These are phyloP conservation scores for Augochlorella aurata DNA, from an alignment of 2,888 invertebrate species.

Conservation along the genomic window DNA sequence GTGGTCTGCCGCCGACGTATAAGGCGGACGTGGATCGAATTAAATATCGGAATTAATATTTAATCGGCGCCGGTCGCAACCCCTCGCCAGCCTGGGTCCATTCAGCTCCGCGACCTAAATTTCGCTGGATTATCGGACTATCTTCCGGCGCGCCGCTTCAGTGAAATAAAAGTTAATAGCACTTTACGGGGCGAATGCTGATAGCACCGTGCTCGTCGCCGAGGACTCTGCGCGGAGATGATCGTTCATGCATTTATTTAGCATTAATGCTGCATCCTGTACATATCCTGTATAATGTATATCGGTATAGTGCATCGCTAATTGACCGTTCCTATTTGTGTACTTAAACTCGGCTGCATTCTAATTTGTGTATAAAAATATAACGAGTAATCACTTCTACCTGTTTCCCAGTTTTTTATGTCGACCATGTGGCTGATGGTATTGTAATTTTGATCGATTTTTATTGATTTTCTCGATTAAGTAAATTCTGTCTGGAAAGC, in stretches of 20 bases:
- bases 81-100: background rate
- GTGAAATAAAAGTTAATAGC: background rate
- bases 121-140: too few relatives aligned
- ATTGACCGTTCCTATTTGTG: constrained; percentile 4
- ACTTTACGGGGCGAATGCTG: background rate
- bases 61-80: constrained; percentile 19
- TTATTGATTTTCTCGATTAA: too few relatives aligned
- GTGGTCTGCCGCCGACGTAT: constrained; percentile 9
- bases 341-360: background rate
- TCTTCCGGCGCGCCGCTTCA: background rate
- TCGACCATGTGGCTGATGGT: too few relatives aligned
- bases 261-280: constrained; percentile 23
- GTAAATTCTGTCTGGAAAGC: too few relatives aligned
- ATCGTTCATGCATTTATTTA: constrained; percentile 50
- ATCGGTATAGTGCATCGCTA: constrained; percentile 11
- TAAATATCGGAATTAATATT: constrained; percentile 34
- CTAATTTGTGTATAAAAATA: constrained; percentile 9
- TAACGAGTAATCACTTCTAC: background rate
- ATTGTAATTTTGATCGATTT: too few relatives aligned
- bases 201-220: background rate
- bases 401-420: background rate
- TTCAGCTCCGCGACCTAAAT: constrained; percentile 8
- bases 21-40: constrained; percentile 24
- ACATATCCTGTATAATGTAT: constrained; percentile 15
- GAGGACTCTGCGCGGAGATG: too few relatives aligned